Percentiles rank a stretch among this genome's conserved stretches.
Evolutionary conservation across 2,888 invertebrate genomes (phyloP).

Genomic region (Parnassius mnemosyne): DNA sequence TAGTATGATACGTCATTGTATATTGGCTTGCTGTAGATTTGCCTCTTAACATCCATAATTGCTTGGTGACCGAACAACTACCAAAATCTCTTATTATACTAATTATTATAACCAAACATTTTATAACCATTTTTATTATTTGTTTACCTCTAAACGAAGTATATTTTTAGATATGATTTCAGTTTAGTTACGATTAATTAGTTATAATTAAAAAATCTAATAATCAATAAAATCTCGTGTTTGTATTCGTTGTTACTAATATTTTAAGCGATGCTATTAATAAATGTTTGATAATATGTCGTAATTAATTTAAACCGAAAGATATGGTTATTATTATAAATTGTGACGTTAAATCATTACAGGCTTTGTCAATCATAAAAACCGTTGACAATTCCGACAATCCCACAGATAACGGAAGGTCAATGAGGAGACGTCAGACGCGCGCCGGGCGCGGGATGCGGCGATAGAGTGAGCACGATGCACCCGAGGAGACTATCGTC

Average conservation of each 20-base stretch:
- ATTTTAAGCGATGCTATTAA: too few species aligned
- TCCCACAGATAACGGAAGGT: conserved; percentile 76
- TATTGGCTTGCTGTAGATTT: conserved; percentile 76
- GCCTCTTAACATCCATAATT: conserved; percentile 77
- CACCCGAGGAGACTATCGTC: conserved; percentile 36
- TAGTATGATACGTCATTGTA: conserved; percentile 78
- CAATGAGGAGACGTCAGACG: conserved; percentile 72
- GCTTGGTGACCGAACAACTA: conserved; percentile 70
- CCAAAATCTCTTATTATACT: conserved; percentile 36
- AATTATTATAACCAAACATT: too few species aligned
- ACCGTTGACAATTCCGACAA: conserved; percentile 49
- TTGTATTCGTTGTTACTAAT: too few species aligned
- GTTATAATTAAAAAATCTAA: too few species aligned
- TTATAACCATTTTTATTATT: too few species aligned
- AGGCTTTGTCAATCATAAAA: conserved; percentile 30
- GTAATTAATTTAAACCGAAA: conserved; percentile 5
- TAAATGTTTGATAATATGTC: too few species aligned
- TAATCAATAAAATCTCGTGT: too few species aligned
- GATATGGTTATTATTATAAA: conserved; percentile 27
- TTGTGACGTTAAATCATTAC: conserved; percentile 16
- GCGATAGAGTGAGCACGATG: conserved; percentile 38
- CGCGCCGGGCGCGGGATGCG: conserved; percentile 54
- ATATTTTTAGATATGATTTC: too few species aligned
- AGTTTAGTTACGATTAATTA: too few species aligned
- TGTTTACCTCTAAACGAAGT: too few species aligned